phyloP scores from a whole-genome alignment of 2,797 vertebrate species.

The Alauda arvensis region DNA sequence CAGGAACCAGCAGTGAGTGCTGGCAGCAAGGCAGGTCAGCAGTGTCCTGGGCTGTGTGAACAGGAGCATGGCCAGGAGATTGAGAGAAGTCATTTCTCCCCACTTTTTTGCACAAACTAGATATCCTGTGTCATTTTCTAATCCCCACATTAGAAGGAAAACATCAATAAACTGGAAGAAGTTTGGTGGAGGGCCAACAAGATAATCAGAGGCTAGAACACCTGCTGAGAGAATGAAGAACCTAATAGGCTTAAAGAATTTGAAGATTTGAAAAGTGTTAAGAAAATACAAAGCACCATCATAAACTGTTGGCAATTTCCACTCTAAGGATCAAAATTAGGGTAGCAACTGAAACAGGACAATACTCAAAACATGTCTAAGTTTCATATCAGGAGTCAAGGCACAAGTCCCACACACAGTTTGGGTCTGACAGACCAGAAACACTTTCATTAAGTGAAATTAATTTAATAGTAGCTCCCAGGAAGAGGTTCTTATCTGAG shows the following conservation, averaged over 20 bases:
- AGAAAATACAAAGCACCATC: not conserved
- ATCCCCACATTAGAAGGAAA: not conserved
- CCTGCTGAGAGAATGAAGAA: not conserved
- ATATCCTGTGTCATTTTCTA: not conserved
- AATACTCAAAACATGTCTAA: not conserved
- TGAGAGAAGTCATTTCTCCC: not conserved
- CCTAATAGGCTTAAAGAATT: not conserved
- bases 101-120: not conserved
- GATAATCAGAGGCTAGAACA: not conserved
- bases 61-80: accelerated
- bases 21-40: not conserved
- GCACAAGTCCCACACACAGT: not conserved
- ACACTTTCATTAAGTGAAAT: not conserved
- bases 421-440: not conserved
- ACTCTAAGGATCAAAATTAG: not conserved
- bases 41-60: not conserved
- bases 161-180: not conserved
- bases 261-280: not conserved
- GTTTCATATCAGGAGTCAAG: not conserved
- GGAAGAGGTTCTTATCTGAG: not conserved
- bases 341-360: not conserved
- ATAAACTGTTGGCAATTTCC: not conserved
- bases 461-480: not conserved
- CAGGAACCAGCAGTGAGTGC: not conserved
- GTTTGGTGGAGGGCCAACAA: not conserved